A percentile compares a stretch with the other conserved stretches of the same genome.
Conservation (phyloP, 1,140 invertebrate species). For the Drosophila sturtevanti region DNA sequence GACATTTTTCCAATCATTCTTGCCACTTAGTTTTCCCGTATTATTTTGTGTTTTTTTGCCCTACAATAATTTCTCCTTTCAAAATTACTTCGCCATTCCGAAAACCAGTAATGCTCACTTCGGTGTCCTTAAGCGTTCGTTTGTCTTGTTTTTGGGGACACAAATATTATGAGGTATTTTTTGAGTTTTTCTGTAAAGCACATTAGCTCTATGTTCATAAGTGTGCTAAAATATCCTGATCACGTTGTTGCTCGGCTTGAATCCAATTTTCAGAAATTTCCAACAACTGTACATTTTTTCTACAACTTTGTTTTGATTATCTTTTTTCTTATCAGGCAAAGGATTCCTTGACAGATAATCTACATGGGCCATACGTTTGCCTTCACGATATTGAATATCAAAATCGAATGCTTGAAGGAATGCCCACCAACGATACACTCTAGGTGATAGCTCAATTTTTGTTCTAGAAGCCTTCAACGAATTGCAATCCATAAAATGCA, state of each 20-base stretch:
- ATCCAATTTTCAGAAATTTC: slow-evolving; percentile 16
- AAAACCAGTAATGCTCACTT: not conserved
- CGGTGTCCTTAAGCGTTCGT: too few relatives aligned
- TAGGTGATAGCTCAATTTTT: not conserved
- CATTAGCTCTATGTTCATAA: too few relatives aligned
- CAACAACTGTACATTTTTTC: not conserved
- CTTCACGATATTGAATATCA: not conserved
- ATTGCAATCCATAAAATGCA: too few relatives aligned
- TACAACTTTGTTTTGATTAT: too few relatives aligned
- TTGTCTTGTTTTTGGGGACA: too few relatives aligned
- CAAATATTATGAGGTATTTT: too few relatives aligned
- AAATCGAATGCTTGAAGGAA: slow-evolving; percentile 11
- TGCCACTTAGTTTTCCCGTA: slow-evolving; percentile 1
- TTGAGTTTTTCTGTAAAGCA: too few relatives aligned
- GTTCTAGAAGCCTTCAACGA: too few relatives aligned
- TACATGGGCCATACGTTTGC: not conserved
- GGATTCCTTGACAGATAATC: too few relatives aligned
- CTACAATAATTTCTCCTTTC: slow-evolving; percentile 54
- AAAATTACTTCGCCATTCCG: not conserved
- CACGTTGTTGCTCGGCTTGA: not conserved
- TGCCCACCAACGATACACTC: slow-evolving; percentile 9
- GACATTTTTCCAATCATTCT: not conserved
- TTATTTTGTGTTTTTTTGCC: slow-evolving; percentile 39
- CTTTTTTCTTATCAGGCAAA: too few relatives aligned
- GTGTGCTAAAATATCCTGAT: too few relatives aligned